These are phyloP conservation scores for Epistrophe eligans DNA, from an alignment of 2,888 invertebrate genomes.

Conservation along the genomic window DNA sequence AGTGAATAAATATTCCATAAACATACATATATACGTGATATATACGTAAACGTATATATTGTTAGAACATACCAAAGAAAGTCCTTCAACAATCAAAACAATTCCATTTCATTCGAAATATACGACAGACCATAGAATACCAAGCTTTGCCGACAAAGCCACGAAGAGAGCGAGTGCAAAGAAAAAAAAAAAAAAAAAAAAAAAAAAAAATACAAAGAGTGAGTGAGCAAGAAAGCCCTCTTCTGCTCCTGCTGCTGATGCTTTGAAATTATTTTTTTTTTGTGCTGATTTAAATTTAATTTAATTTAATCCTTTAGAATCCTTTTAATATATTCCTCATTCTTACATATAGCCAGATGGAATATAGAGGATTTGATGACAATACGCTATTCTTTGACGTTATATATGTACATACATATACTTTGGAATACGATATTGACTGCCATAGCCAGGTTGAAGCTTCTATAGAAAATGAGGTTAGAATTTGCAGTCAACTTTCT, in stretches of 20 bases:
- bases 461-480: slow-evolving; percentile 61
- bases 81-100: slow-evolving; percentile 32
- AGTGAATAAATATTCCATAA: background rate
- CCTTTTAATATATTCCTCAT: slow-evolving; percentile 54
- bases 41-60: background rate
- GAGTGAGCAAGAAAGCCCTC: background rate
- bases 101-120: slow-evolving; percentile 28
- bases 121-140: slow-evolving; percentile 12
- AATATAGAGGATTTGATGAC: slow-evolving; percentile 58
- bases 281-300: slow-evolving; percentile 63
- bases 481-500: slow-evolving; percentile 58
- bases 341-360: slow-evolving; percentile 31
- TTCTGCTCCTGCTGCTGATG: background rate
- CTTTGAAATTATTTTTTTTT: slow-evolving; percentile 33
- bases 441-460: slow-evolving; percentile 49
- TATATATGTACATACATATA: background rate
- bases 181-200: background rate
- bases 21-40: background rate
- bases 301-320: slow-evolving; percentile 64
- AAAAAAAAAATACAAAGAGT: no score
- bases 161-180: background rate
- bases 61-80: background rate
- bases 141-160: slow-evolving; percentile 3
- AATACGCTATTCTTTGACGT: slow-evolving; percentile 59
- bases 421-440: slow-evolving; percentile 40